Percentiles rank a stretch among this genome's conserved stretches.
These are phyloP conservation scores for Marmota flaviventris DNA, from an alignment of 2,113 vertebrate genomes.

Conservation along the genomic window DNA sequence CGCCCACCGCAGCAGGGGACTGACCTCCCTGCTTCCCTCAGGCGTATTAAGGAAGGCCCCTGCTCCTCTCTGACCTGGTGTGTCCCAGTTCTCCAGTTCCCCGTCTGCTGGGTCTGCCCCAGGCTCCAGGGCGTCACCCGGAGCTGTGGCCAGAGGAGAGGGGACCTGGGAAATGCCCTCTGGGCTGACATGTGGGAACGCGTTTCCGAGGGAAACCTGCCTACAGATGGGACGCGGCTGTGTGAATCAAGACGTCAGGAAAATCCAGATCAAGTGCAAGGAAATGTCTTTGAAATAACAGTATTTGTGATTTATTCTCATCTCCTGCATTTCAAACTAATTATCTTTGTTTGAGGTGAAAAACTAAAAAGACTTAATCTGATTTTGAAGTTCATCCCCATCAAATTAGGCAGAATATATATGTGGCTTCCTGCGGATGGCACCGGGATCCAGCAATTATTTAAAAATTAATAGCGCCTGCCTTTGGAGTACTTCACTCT, in stretches of 20 bases:
- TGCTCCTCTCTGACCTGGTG: background rate
- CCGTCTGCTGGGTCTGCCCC: conserved; percentile 39
- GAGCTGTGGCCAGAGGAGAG: background rate
- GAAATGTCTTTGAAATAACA: conserved; percentile 73
- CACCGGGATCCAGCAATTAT: conserved; percentile 64
- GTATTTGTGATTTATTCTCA: conserved; percentile 72
- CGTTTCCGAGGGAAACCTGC: conserved; percentile 29
- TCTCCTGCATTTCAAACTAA: conserved; percentile 69
- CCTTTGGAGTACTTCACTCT: conserved; percentile 67
- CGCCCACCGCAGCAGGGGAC: background rate
- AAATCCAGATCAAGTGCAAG: conserved; percentile 49
- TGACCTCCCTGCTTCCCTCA: background rate
- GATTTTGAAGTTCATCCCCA: conserved; percentile 78
- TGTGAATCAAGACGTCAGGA: conserved; percentile 30
- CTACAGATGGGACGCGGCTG: conserved; percentile 44
- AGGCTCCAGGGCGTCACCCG: conserved; percentile 1
- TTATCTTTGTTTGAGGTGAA: conserved; percentile 75
- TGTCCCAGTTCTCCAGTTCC: conserved; percentile 25
- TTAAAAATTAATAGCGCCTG: conserved; percentile 75
- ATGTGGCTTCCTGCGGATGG: conserved; percentile 46
- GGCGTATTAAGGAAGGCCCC: background rate
- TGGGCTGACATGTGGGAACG: conserved; percentile 28
- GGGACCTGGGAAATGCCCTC: conserved; percentile 43
- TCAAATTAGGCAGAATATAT: conserved; percentile 77
- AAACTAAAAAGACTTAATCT: conserved; percentile 73